Percentiles rank a stretch among this genome's conserved stretches.
Conservation (phyloP, 1,140 invertebrate species). For the Bombus waltoni region DNA sequence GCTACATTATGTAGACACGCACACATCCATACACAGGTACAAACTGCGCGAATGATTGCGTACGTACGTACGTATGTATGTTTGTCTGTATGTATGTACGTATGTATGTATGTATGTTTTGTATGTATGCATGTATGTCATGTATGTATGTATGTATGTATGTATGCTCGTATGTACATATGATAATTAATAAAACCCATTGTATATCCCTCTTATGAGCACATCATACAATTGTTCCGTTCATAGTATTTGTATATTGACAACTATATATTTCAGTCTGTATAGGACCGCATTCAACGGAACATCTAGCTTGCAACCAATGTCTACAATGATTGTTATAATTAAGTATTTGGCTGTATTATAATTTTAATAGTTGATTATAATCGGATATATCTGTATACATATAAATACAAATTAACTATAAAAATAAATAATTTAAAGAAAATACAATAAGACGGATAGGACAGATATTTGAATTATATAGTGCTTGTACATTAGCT, state of each 20-base stretch:
- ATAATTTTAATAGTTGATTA: constrained; percentile 80
- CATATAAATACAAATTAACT: constrained; percentile 72
- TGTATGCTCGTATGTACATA: constrained; percentile 60
- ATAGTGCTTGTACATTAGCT: constrained; percentile 71
- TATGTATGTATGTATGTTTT: constrained; percentile 47
- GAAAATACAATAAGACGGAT: constrained; percentile 39
- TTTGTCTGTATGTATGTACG: constrained; percentile 32
- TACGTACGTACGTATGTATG: constrained; percentile 34
- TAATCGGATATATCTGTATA: constrained; percentile 73
- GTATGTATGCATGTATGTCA: constrained; percentile 41
- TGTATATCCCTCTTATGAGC: constrained; percentile 73
- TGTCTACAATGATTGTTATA: constrained; percentile 75
- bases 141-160: constrained; percentile 41
- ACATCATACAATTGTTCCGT: constrained; percentile 55
- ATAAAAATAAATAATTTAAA: constrained; percentile 71
- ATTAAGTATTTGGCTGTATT: constrained; percentile 79
- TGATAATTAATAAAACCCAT: constrained; percentile 68
- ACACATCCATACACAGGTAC: constrained; percentile 54
- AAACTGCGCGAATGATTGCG: constrained; percentile 34
- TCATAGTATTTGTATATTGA: constrained; percentile 54
- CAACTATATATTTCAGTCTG: constrained; percentile 36
- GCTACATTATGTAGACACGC: constrained; percentile 49
- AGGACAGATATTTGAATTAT: constrained; percentile 58
- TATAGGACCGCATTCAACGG: constrained; percentile 45
- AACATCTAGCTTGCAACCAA: constrained; percentile 73